Evolutionary conservation across 1,140 invertebrate species (phyloP), one percentile per base, ranked within the genome.

Genomic region (Asobara japonica): DNA sequence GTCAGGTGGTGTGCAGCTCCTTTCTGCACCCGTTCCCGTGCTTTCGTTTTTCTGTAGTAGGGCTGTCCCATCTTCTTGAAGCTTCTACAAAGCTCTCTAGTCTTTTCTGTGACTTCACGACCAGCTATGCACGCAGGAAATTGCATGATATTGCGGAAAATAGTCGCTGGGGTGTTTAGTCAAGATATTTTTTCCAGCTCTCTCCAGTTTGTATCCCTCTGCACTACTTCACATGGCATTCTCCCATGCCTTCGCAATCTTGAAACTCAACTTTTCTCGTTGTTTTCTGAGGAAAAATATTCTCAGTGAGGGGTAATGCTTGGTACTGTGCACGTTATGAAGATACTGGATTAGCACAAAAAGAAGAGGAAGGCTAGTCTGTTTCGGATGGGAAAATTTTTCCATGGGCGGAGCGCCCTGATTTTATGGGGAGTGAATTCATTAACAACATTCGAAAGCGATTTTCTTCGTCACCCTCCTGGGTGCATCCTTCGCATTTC

Each of bases 61-160:
- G 4, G 18, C 27, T 62, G 31, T 62, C n/a, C 27, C 60, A 62
- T 62, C 29, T 62, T 25, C 18, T 56, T 5, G 0, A 16, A 29
- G 25, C 2, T 62, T 62, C n/a, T 48, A 6, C n/a, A 48, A 6
- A n/a, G 13, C 18, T 62, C 29, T 30, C 29, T 16, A 62, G n/a
- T 13, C 25, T 62, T 62, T 62, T 8, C n/a, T 8, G 0, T 30
- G n/a, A 30, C 29, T 29, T 68, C 36, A 10, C 45, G n/a, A 13
- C 11, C 30, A n/a, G 29, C 56, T 61, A 25, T 62, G 29, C 11
- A 31, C 51, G 36, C 25, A 13, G 51, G 65, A 73, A 41, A 73
- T 62, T 30, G 48, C 65, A 41, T 61, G 60, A 73, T 25, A 72
- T 72, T 72, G 65, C 45, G 33, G 41, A 45, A 36, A 72, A 72